Conservation (phyloP, 2,888 invertebrate species). For the Oxytorus armatus region DNA sequence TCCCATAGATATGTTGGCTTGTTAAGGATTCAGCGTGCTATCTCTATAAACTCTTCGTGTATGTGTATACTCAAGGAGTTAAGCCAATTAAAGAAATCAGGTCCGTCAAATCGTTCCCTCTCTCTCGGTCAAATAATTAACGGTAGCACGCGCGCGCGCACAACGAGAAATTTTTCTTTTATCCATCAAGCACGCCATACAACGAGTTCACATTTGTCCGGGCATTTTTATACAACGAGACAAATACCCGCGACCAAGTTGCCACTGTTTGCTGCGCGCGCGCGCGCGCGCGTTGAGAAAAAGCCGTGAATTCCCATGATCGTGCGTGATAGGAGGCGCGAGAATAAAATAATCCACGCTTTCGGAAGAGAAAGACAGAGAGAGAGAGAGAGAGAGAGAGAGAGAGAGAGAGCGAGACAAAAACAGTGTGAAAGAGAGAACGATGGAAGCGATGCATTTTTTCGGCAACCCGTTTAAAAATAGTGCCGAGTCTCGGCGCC, state of each 20-base stretch:
- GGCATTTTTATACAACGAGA: not conserved
- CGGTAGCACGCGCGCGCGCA: no score
- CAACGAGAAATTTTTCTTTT: not conserved
- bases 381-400: slow-evolving; percentile 36
- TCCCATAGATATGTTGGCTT: not conserved
- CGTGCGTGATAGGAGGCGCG: slow-evolving; percentile 52
- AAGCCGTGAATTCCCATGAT: slow-evolving; percentile 62
- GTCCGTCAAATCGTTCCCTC: slow-evolving; percentile 56
- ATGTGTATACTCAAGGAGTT: slow-evolving; percentile 16
- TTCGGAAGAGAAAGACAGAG: slow-evolving; percentile 7
- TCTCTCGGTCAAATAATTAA: slow-evolving; percentile 55
- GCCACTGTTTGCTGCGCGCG: no score
- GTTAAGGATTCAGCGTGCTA: slow-evolving; percentile 39
- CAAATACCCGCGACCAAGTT: slow-evolving; percentile 19
- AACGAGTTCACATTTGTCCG: slow-evolving; percentile 43
- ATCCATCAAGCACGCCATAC: slow-evolving; percentile 16
- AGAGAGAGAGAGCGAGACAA: slow-evolving; percentile 12
- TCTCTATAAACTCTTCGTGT: slow-evolving; percentile 21
- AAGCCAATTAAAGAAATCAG: slow-evolving; percentile 68
- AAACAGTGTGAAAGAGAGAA: slow-evolving; percentile 23
- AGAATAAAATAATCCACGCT: slow-evolving; percentile 62
- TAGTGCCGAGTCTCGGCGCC: slow-evolving; percentile 77
- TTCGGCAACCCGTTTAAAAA: slow-evolving; percentile 81
- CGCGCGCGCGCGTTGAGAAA: slow-evolving; percentile 43
- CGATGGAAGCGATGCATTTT: slow-evolving; percentile 81